Evolutionary conservation across 2,888 invertebrate genomes (phyloP).

Genomic region (Brachynemurus nebulosus): DNA sequence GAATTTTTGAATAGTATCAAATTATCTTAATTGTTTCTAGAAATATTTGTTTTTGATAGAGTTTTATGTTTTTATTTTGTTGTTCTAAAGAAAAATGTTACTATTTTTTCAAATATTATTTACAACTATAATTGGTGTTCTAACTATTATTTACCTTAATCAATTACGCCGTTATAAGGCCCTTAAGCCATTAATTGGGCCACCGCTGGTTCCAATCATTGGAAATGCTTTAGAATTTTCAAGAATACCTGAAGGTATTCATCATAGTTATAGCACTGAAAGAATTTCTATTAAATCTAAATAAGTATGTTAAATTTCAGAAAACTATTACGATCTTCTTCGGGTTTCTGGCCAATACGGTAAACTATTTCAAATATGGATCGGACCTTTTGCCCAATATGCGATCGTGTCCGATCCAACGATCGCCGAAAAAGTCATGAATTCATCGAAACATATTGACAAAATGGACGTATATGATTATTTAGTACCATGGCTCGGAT

Average conservation of each 20-base stretch:
- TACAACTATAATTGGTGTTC: not conserved
- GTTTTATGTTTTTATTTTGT: no score
- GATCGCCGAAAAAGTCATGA: slow-evolving; percentile 15
- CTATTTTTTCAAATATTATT: not conserved
- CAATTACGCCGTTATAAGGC: no score
- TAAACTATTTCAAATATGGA: slow-evolving; percentile 7
- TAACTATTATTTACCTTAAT: not conserved
- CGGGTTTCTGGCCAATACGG: slow-evolving; percentile 11
- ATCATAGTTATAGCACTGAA: slow-evolving; percentile 3
- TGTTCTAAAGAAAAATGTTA: not conserved
- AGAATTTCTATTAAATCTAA: not conserved
- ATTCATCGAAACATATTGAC: slow-evolving; percentile 14
- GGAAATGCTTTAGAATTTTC: slow-evolving; percentile 26
- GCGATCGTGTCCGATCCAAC: slow-evolving; percentile 13
- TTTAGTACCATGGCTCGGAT: slow-evolving; percentile 19
- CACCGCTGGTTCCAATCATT: slow-evolving; percentile 24
- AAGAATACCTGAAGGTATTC: slow-evolving; percentile 19
- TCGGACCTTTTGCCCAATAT: slow-evolving; percentile 8
- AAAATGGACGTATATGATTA: slow-evolving; percentile 18
- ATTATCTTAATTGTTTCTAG: no score
- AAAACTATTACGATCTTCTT: slow-evolving; percentile 4
- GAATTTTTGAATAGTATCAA: no score
- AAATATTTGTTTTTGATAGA: no score
- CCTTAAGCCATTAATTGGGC: slow-evolving; percentile 17
- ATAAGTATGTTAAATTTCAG: slow-evolving; percentile 5